These are phyloP conservation scores for Agapornis roseicollis DNA, from an alignment of 2,113 vertebrate species.

Conservation along the genomic window DNA sequence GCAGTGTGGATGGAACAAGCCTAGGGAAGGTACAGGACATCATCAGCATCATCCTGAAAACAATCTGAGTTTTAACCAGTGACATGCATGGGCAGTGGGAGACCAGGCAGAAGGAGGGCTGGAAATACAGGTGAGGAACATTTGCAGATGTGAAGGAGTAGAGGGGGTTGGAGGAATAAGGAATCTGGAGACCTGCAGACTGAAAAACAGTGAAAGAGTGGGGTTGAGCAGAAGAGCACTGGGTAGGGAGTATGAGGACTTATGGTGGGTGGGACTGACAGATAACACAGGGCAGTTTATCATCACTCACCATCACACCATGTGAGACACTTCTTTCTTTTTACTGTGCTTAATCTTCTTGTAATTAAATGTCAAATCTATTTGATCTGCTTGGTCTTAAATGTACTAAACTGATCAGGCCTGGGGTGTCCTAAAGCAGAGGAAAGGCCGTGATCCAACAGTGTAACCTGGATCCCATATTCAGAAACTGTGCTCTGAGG, in stretches of 20 bases:
- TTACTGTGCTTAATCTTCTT: background rate
- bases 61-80: background rate
- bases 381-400: background rate
- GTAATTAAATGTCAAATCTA: background rate
- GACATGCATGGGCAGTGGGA: background rate
- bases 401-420: background rate
- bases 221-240: background rate
- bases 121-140: background rate
- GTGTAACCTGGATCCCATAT: background rate
- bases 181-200: background rate
- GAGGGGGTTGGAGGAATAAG: background rate
- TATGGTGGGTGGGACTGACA: background rate
- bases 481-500: background rate
- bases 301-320: background rate
- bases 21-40: background rate
- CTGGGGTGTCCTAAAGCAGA: background rate
- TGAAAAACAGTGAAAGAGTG: background rate
- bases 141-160: background rate
- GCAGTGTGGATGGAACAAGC: background rate
- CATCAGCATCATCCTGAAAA: background rate
- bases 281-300: background rate
- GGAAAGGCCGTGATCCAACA: background rate
- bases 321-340: background rate
- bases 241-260: background rate
- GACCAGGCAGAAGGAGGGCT: background rate